phyloP scores from a whole-genome alignment of 2,888 invertebrate species.

The Glomeris marginata region DNA sequence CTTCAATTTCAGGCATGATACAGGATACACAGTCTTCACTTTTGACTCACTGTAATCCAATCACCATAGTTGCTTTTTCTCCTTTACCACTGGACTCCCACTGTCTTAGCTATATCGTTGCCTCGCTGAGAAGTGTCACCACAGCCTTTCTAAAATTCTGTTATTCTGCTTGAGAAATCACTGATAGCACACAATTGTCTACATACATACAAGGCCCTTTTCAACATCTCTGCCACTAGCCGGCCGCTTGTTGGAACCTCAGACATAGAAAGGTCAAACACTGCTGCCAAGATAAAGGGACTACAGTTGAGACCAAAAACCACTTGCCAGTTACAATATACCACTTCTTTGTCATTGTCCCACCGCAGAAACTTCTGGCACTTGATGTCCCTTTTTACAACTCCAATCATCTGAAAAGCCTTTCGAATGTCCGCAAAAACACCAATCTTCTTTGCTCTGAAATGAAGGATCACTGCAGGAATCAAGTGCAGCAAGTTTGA shows the following conservation, averaged over 20 bases:
- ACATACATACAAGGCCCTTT: neutral
- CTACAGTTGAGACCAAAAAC: slow-evolving; percentile 2
- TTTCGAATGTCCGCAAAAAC: neutral
- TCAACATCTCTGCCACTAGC: neutral
- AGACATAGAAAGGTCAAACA: neutral
- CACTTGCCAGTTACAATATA: neutral
- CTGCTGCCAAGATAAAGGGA: slow-evolving; percentile 1
- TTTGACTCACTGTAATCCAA: too few relatives aligned
- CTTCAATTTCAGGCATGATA: too few relatives aligned
- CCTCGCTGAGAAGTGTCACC: too few relatives aligned
- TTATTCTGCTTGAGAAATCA: too few relatives aligned
- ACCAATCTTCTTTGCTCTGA: neutral
- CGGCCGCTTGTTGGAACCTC: neutral
- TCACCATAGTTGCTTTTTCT: too few relatives aligned
- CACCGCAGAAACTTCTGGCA: neutral
- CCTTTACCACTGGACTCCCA: too few relatives aligned
- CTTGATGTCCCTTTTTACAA: neutral
- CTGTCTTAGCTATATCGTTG: too few relatives aligned
- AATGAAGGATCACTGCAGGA: too few relatives aligned
- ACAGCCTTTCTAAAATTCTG: too few relatives aligned
- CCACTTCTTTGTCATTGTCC: neutral
- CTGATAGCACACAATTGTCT: too few relatives aligned
- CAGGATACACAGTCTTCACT: too few relatives aligned
- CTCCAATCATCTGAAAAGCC: slow-evolving; percentile 4
- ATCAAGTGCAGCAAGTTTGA: too few relatives aligned